Evolutionary conservation across 2,888 invertebrate genomes (phyloP), one percentile per base, ranked within the genome.

Genomic region (Anthophora plumipes): DNA sequence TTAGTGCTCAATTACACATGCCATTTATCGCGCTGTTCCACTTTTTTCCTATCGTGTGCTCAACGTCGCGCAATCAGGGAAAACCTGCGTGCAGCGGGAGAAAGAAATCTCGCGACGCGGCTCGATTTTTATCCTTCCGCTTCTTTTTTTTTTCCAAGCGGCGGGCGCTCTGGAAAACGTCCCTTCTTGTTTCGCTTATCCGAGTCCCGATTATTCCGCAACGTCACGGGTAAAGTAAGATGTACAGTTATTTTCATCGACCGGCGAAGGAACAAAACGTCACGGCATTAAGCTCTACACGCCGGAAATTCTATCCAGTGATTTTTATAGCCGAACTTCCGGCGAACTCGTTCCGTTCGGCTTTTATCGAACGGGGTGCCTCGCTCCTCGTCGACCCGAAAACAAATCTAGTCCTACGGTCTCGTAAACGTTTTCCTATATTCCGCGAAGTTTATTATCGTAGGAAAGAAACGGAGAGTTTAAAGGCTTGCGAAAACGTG

Each of bases 291-390:
- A 70, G 31, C 63, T 70, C 57, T 31, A 31, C 6, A 41, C 37
- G 48, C 46, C 77, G 80, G 61, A 71, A 71, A 77, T 71, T 76
- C 60, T 66, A 43, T 70, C 70, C 66, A 17, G 48, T 43, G 59
- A 60, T 66, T 76, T 71, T 66, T 77, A 70, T 55, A 66, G 60
- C 60, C 50, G 48, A 66, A 76, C 69, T 70, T 70, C 69, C 69
- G 68, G 69, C 59, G 48, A 46, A 46, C 61, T 75, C 63, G 59
- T 67, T 59, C 54, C 61, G 66, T 60, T n/a, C 22, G 31, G 55
- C 52, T 55, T 60, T 77, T 41, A 57, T 77, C 46, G 67, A 64
- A 61, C 66, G 25, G 43, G 4, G 4, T 55, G 46, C 20, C 52
- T 31, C 14, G n/a, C 43, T 17, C 48, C 48, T 22, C 37, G 2